A percentile compares a stretch with the other conserved stretches of the same genome.
phyloP scores from a whole-genome alignment of 2,888 invertebrate genomes.

The Diloba caeruleocephala region DNA sequence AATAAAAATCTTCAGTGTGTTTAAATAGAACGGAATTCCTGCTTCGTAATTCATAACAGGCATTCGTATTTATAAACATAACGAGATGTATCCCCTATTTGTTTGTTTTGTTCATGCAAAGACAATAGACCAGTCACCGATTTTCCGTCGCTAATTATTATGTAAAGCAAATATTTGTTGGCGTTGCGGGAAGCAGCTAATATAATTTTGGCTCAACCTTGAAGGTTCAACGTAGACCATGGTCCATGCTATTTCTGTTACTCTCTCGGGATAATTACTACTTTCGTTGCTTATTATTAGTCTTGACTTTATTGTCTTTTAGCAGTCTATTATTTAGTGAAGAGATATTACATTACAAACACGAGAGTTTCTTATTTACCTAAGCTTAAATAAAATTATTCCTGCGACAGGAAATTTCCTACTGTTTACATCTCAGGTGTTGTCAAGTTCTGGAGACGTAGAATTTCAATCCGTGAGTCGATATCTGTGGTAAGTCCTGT shows the following conservation, averaged over 20 bases:
- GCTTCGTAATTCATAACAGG: no score
- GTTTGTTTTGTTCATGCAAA: slow-evolving; percentile 10
- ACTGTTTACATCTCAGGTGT: no score
- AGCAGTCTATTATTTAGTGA: neutral
- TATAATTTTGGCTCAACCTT: slow-evolving; percentile 66
- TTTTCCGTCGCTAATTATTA: slow-evolving; percentile 42
- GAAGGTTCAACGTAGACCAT: slow-evolving; percentile 58
- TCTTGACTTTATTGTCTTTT: slow-evolving; percentile 9
- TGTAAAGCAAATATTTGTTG: slow-evolving; percentile 46
- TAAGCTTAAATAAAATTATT: no score
- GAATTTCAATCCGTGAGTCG: no score
- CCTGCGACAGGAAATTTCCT: no score
- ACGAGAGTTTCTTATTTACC: no score
- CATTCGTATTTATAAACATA: slow-evolving; percentile 4
- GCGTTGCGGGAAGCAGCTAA: slow-evolving; percentile 49
- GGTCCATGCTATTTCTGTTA: slow-evolving; percentile 51
- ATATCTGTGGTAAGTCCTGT: no score
- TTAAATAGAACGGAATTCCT: no score
- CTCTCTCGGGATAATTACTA: slow-evolving; percentile 31
- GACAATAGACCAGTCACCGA: slow-evolving; percentile 23
- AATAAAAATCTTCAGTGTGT: no score
- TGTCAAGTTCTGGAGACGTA: no score
- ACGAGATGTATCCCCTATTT: slow-evolving; percentile 3
- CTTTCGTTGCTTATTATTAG: slow-evolving; percentile 34
- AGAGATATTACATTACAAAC: neutral